Evolutionary conservation across 2,888 invertebrate species (phyloP).

Genomic region (Epistrophe eligans): DNA sequence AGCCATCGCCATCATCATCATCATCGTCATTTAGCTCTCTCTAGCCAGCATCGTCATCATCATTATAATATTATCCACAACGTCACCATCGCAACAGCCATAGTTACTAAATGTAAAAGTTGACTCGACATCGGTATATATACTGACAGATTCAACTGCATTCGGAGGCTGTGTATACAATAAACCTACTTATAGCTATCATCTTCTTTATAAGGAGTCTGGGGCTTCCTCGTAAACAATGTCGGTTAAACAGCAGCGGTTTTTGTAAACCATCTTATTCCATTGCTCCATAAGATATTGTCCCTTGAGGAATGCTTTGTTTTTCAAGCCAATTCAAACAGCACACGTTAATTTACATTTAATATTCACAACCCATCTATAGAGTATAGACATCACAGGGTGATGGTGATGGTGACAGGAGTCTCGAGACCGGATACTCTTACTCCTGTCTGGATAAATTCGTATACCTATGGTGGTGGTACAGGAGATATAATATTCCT

Average conservation of each 20-base stretch:
- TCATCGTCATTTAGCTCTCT: constrained; percentile 14
- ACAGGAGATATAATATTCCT: neutral
- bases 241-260: constrained; percentile 60
- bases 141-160: constrained; percentile 44
- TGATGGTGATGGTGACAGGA: constrained; percentile 3
- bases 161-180: constrained; percentile 13
- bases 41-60: constrained; percentile 13
- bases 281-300: constrained; percentile 11
- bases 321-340: constrained; percentile 41
- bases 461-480: neutral
- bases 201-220: constrained; percentile 3
- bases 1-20: constrained; percentile 52
- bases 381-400: constrained; percentile 25
- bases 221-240: constrained; percentile 53
- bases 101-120: constrained; percentile 14
- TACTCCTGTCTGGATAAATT: constrained; percentile 24
- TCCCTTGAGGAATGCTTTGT: constrained; percentile 64
- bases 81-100: constrained; percentile 9
- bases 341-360: constrained; percentile 67
- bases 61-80: constrained; percentile 23
- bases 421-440: constrained; percentile 40
- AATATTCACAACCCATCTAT: constrained; percentile 59
- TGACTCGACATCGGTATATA: constrained; percentile 28
- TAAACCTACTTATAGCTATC: neutral
- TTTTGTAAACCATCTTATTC: constrained; percentile 53